These are phyloP conservation scores for Dinomys branickii DNA, from an alignment of 2,113 vertebrate species.

Conservation along the genomic window DNA sequence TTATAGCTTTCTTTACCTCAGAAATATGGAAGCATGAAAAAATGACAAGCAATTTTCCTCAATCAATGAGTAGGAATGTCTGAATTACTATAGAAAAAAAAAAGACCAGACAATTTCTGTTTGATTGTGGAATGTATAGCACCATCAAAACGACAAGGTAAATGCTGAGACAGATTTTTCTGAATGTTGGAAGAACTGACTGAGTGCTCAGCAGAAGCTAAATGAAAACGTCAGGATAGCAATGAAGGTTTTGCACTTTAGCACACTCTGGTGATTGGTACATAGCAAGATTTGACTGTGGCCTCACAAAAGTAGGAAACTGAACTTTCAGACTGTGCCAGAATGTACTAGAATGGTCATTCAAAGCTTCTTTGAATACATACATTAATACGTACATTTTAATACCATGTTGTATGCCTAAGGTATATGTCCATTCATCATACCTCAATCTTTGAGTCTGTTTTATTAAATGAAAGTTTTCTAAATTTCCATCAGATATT, in stretches of 20 bases:
- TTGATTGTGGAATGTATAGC: constrained; percentile 58
- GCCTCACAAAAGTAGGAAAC: constrained; percentile 42
- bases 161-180: constrained; percentile 61
- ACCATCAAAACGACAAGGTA: constrained; percentile 71
- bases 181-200: constrained; percentile 66
- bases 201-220: constrained; percentile 66
- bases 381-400: background rate
- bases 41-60: constrained; percentile 61
- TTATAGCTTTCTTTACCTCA: constrained; percentile 54
- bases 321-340: constrained; percentile 21
- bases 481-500: background rate
- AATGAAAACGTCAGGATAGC: constrained; percentile 68
- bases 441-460: background rate
- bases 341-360: background rate
- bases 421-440: background rate
- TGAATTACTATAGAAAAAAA: constrained; percentile 52
- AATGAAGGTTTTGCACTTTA: constrained; percentile 63
- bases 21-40: constrained; percentile 40
- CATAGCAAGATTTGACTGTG: constrained; percentile 65
- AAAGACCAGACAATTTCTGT: constrained; percentile 61
- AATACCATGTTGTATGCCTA: background rate
- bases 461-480: background rate
- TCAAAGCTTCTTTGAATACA: background rate
- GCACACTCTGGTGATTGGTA: constrained; percentile 49
- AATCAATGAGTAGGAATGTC: constrained; percentile 45